Evolutionary conservation across 2,797 vertebrate species (phyloP), one percentile per base, ranked within the genome.

Genomic region (Rhadinocentrus ornatus): DNA sequence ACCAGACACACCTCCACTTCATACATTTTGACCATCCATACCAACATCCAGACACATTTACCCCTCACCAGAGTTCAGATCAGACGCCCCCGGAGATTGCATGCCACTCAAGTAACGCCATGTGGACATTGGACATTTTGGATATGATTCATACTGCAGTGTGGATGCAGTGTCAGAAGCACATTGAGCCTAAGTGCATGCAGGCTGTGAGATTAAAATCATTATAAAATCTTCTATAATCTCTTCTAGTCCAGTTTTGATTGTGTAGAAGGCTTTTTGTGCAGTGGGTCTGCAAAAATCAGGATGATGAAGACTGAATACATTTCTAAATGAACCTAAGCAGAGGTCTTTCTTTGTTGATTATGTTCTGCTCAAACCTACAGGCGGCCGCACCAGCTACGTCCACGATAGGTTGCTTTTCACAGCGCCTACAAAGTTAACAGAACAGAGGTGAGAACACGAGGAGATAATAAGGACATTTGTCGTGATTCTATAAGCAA

Each of bases 291-390:
- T 53, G 48, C 53, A 32, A 68, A 46, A 59, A 85, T 85, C 66
- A 78, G 63, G 37, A 37, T 76, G 66, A 83, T 73, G n/a, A 63
- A 55, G 46, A 62, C 13, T 16, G 66, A 82, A 73, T 78, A 24
- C 0, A 74, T 59, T 75, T 71, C 27, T 65, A 73, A 44, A 69
- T 60, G 4, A 66, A 67, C 29, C 4, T 69, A 26, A 62, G 48
- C 18, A 0, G 20, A 6, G 3, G 26, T 3, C 2, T 16, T 66
- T 27, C 53, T 58, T 37, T 53, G 27, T 54, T 59, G 12, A 69
- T 48, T 63, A 4, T 0, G 4, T 66, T 24, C 18, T 34, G 57
- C 31, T 37, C 48, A 58, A 64, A 61, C 4, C 13, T 6, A 1
- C 8, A 31, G 31, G 11, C n/a, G 52, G 41, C 18, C 37, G 3